phyloP scores from a whole-genome alignment of 2,888 invertebrate genomes.

The Napeogenes inachia region DNA sequence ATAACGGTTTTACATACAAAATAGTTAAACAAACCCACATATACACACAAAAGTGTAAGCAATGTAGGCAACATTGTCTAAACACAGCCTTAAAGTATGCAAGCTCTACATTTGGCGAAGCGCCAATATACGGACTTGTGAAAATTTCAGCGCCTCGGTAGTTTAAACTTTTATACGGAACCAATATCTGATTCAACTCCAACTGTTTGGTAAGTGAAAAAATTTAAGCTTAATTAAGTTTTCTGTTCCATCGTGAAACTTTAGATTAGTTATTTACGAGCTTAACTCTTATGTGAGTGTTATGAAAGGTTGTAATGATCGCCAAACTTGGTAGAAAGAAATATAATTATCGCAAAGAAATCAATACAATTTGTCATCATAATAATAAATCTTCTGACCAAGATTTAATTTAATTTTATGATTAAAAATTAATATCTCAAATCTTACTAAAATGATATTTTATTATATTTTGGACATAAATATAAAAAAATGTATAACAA shows the following conservation, averaged over 20 bases:
- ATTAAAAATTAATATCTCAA: too few species aligned
- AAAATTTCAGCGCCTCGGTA: slow-evolving; percentile 25
- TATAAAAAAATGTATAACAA: too few species aligned
- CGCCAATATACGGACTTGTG: slow-evolving; percentile 37
- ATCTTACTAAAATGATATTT: too few species aligned
- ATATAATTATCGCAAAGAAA: too few species aligned
- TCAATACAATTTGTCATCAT: too few species aligned
- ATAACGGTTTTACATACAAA: neutral
- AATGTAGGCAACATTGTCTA: slow-evolving; percentile 9
- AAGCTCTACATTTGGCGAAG: slow-evolving; percentile 31
- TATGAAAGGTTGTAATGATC: too few species aligned
- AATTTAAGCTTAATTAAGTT: slow-evolving; percentile 4
- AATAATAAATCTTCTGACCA: too few species aligned
- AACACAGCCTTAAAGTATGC: slow-evolving; percentile 11
- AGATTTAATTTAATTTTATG: too few species aligned
- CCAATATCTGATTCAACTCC: slow-evolving; percentile 14
- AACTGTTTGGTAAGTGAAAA: slow-evolving; percentile 6
- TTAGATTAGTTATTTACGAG: too few species aligned
- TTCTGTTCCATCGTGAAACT: neutral
- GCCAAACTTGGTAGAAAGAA: too few species aligned
- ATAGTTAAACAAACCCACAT: neutral
- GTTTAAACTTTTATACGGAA: slow-evolving; percentile 18
- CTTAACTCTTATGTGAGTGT: too few species aligned
- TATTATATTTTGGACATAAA: too few species aligned
- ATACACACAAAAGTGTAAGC: neutral